phyloP scores from a whole-genome alignment of 2,113 vertebrate species.

The Triplophysa siluroides region DNA sequence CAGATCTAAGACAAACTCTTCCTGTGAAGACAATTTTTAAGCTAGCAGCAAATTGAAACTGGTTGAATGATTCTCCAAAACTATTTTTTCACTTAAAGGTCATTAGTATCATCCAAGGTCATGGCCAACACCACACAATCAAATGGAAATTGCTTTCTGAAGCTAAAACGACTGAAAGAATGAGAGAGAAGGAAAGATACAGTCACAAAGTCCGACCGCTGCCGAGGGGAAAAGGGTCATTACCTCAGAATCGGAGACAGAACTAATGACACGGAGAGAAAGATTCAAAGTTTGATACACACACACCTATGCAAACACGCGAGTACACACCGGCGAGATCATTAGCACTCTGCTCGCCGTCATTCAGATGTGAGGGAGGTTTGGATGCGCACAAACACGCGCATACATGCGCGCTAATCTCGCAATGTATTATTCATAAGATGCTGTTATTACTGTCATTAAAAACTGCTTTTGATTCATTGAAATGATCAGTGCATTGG shows the following conservation, averaged over 20 bases:
- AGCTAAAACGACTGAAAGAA: background rate
- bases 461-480: slow-evolving; percentile 33
- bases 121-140: slow-evolving; percentile 10
- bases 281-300: background rate
- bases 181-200: background rate
- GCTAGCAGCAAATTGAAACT: background rate
- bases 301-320: slow-evolving; percentile 13
- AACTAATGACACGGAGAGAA: slow-evolving; percentile 20
- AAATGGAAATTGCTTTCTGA: slow-evolving; percentile 20
- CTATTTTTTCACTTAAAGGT: background rate
- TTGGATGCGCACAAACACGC: slow-evolving; percentile 6
- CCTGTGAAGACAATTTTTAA: background rate
- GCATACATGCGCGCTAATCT: slow-evolving; percentile 13
- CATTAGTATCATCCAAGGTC: slow-evolving; percentile 17
- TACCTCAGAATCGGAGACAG: slow-evolving; percentile 27
- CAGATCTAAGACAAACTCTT: background rate
- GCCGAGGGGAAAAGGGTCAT: background rate
- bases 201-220: slow-evolving; percentile 29
- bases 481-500: slow-evolving; percentile 18
- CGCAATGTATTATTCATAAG: slow-evolving; percentile 37
- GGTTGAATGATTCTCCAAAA: background rate
- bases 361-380: slow-evolving; percentile 9
- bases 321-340: background rate
- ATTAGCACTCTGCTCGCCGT: slow-evolving; percentile 13
- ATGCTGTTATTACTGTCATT: slow-evolving; percentile 30